These are phyloP conservation scores for Xiphophorus birchmanni DNA, from an alignment of 2,797 vertebrate species.

Conservation along the genomic window DNA sequence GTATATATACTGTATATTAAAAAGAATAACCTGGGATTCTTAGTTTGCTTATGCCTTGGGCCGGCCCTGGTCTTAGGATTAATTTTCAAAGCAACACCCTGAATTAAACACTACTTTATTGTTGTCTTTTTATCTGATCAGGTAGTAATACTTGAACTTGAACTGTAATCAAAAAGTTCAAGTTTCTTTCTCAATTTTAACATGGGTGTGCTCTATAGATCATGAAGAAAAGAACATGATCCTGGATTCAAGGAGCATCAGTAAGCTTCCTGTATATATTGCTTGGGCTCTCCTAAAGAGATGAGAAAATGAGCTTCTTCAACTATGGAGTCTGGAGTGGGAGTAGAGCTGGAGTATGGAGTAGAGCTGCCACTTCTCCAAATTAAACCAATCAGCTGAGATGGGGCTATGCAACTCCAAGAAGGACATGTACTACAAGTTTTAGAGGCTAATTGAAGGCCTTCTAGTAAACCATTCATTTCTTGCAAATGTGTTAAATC, in stretches of 20 bases:
- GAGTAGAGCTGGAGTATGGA: not conserved
- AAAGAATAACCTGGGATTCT: no score
- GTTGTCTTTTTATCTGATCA: conserved; percentile 47
- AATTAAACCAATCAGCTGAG: not conserved
- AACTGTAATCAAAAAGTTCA: not conserved
- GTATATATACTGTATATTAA: no score
- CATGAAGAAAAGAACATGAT: not conserved
- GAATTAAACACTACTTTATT: conserved; percentile 57
- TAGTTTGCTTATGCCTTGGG: no score
- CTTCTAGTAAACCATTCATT: not conserved
- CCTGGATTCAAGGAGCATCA: not conserved
- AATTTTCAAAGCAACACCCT: conserved; percentile 63
- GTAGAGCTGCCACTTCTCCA: not conserved
- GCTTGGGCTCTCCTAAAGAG: not conserved
- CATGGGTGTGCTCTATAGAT: not conserved
- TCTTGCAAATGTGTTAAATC: not conserved
- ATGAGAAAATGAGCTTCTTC: not conserved
- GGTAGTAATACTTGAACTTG: conserved; percentile 11
- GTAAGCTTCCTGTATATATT: not conserved
- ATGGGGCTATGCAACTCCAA: not conserved
- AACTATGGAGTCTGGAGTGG: not conserved
- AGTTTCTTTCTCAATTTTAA: not conserved
- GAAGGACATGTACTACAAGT: not conserved
- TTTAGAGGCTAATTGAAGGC: not conserved
- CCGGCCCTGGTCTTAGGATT: conserved; percentile 37